A percentile compares a stretch with the other conserved stretches of the same genome.
Evolutionary conservation across 2,888 invertebrate genomes (phyloP).

Genomic region (Caenorhabditis sp.): DNA sequence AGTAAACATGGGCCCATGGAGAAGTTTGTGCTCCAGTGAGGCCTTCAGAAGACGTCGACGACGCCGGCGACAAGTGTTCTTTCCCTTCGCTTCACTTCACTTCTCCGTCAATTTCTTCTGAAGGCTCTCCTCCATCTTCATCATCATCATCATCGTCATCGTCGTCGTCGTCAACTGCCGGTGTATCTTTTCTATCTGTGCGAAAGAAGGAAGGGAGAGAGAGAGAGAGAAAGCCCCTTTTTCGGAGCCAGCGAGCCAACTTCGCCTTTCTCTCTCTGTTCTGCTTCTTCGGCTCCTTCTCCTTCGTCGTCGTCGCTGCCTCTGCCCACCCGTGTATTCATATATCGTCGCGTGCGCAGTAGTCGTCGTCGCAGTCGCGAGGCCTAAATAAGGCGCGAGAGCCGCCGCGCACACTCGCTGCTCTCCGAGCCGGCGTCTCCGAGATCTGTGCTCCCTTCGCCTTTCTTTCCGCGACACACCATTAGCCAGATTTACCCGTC

Average conservation of each 20-base stretch:
- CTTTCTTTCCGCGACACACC: conserved; percentile 31
- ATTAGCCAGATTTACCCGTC: conserved; percentile 55
- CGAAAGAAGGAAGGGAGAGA: too few relatives aligned
- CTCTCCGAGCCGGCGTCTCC: conserved; percentile 25
- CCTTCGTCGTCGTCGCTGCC: conserved; percentile 27
- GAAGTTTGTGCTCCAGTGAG: conserved; percentile 11
- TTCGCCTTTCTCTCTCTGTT: conserved; percentile 17
- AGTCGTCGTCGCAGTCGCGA: conserved; percentile 30
- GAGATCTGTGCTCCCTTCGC: conserved; percentile 6
- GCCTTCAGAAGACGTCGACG: conserved; percentile 10
- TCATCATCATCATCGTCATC: conserved; percentile 15
- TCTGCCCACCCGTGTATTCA: conserved; percentile 41
- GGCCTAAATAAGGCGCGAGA: conserved; percentile 51
- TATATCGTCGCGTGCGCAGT: conserved; percentile 48
- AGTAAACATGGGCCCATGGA: conserved; percentile 34
- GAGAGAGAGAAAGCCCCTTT: too few relatives aligned
- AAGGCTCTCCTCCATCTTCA: conserved; percentile 12
- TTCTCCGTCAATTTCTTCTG: conserved; percentile 27
- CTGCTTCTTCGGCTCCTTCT: conserved; percentile 21
- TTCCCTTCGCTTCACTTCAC: conserved; percentile 44
- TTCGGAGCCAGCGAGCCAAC: conserved; percentile 15
- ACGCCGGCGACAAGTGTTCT: conserved; percentile 22
- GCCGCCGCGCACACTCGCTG: conserved; percentile 20
- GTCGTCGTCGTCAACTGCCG: neutral
- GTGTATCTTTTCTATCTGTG: conserved; percentile 13